Evolutionary conservation across 2,113 vertebrate genomes (phyloP), one percentile per base, ranked within the genome.

Genomic region (Chaetops frenatus): DNA sequence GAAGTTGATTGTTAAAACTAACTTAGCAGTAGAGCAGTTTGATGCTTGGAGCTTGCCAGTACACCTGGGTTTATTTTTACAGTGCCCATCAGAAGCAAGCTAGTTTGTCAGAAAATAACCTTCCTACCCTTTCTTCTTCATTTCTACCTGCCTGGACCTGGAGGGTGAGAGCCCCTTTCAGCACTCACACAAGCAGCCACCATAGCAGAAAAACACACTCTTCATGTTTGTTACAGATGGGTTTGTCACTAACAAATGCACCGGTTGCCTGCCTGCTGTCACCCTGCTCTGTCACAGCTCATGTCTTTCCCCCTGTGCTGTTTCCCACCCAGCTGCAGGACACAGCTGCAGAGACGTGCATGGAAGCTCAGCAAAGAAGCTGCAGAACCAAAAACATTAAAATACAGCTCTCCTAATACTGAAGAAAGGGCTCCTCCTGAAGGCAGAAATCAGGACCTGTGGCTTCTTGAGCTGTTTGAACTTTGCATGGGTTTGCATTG

Each of bases 381-480:
- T 24, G 58, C 38, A 78, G 44, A 44, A 25, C 8, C 1, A 2
- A 74, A 85, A n/a, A 22, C n/a, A 2, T 7, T 23, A 20, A 71
- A 50, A n/a, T 10, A 15, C 23, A 56, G 44, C 16, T 76, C 17
- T 42, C 22, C 9, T 31, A 12, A 40, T 7, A 4, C 50, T 40
- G 71, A 93, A 79, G 78, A 80, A 87, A 64, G 9, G 78, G 81
- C 81, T 88, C 81, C 88, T 95, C 88, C 81, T n/a, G 44, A 92
- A 87, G 74, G 81, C 78, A 91, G 33, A 78, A 74, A 14, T 1
- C 6, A n/a, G 56, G 13, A 72, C 51, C n/a, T 44, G 62, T 29
- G 65, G 21, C 40, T 76, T 22, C 74, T 35, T 10, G 9, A 50
- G n/a, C 7, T 47, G 15, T 6, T 51, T 23, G 19, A 60, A 28